A percentile compares a stretch with the other conserved stretches of the same genome.
Evolutionary conservation across 2,888 invertebrate species (phyloP).

Genomic region (Rhaphigaster nebulosa): DNA sequence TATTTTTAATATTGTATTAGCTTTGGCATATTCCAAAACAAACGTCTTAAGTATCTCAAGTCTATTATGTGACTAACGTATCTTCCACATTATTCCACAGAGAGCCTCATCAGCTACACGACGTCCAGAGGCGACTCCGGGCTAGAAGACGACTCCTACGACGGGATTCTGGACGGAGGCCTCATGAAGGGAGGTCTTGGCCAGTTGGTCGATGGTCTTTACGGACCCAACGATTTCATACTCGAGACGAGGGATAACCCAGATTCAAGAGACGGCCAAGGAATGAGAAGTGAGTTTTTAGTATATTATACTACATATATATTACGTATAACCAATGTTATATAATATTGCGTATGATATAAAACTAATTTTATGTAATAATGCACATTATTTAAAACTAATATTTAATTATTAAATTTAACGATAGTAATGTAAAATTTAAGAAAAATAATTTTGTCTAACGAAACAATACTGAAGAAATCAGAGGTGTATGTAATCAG

Average conservation of each 20-base stretch:
- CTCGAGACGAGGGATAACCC: slow-evolving; percentile 62
- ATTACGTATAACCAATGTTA: too few relatives aligned
- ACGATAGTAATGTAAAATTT: neutral
- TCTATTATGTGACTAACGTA: too few relatives aligned
- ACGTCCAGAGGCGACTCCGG: slow-evolving; percentile 78
- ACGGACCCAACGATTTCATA: slow-evolving; percentile 78
- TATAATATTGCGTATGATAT: too few relatives aligned
- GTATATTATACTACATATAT: neutral
- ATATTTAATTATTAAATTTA: neutral
- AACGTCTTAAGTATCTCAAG: too few relatives aligned
- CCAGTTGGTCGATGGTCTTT: slow-evolving; percentile 83
- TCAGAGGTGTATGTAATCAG: neutral
- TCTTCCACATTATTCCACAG: slow-evolving; percentile 72
- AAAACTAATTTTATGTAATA: too few relatives aligned
- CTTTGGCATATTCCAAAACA: too few relatives aligned
- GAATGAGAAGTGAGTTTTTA: slow-evolving; percentile 20
- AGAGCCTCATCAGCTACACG: slow-evolving; percentile 77
- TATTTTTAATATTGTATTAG: too few relatives aligned
- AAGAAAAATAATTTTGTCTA: neutral
- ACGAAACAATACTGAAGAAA: neutral
- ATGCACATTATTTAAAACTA: too few relatives aligned
- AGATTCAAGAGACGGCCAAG: neutral
- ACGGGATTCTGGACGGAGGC: slow-evolving; percentile 75
- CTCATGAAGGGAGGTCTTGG: slow-evolving; percentile 81
- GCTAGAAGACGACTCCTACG: slow-evolving; percentile 85